Evolutionary conservation across 2,888 invertebrate genomes (phyloP).

Genomic region (Phyto melanocephala): DNA sequence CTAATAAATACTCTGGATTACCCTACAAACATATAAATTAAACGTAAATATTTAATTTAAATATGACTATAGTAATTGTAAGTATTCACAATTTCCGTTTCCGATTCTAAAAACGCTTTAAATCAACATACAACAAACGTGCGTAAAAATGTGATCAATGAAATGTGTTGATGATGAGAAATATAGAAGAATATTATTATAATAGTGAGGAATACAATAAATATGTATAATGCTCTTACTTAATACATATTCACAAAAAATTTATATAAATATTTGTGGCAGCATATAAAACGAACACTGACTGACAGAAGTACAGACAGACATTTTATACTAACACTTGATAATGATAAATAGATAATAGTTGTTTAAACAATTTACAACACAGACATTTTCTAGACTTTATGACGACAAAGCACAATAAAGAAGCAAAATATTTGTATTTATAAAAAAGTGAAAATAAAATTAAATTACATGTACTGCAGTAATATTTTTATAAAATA

Average conservation of each 20-base stretch:
- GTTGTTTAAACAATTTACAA: slow-evolving; percentile 62
- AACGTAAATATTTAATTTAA: no score
- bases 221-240: no score
- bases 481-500: slow-evolving; percentile 10
- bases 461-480: slow-evolving; percentile 22
- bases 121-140: slow-evolving; percentile 12
- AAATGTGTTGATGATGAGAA: slow-evolving; percentile 4
- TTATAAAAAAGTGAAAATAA: slow-evolving; percentile 21
- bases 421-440: neutral
- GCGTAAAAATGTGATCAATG: neutral
- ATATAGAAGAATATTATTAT: slow-evolving; percentile 10
- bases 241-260: no score
- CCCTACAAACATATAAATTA: no score
- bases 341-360: slow-evolving; percentile 56
- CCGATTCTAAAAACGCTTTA: slow-evolving; percentile 38
- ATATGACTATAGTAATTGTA: slow-evolving; percentile 5
- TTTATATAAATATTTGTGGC: neutral
- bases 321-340: slow-evolving; percentile 2
- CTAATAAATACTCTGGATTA: no score
- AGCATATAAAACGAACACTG: neutral
- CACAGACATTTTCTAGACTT: slow-evolving; percentile 63
- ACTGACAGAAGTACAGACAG: neutral
- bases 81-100: slow-evolving; percentile 57
- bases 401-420: slow-evolving; percentile 51
- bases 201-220: neutral